These are phyloP conservation scores for Globia sparganii DNA, from an alignment of 2,888 invertebrate genomes.

Conservation along the genomic window DNA sequence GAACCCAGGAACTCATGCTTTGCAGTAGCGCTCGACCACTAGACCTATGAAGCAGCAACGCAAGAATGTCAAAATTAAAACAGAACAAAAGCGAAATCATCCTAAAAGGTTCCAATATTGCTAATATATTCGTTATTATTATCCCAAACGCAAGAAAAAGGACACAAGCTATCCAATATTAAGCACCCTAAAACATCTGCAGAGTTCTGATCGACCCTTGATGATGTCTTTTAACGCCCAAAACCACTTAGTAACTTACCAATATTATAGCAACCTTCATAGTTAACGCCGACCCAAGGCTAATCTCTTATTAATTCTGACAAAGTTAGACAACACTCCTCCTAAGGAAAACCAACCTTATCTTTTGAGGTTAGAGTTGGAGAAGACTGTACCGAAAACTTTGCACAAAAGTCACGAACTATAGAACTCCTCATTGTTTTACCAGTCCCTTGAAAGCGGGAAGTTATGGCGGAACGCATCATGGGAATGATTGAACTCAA, in stretches of 20 bases:
- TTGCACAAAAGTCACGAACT: slow-evolving; percentile 66
- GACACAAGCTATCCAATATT: slow-evolving; percentile 56
- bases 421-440: slow-evolving; percentile 70
- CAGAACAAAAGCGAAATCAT: slow-evolving; percentile 13
- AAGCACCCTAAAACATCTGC: slow-evolving; percentile 62
- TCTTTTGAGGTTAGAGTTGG: not conserved
- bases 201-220: slow-evolving; percentile 60
- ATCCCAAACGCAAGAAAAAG: slow-evolving; percentile 38
- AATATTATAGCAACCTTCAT: slow-evolving; percentile 69
- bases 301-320: slow-evolving; percentile 71
- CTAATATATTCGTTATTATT: slow-evolving; percentile 37
- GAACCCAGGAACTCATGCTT: not conserved
- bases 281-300: slow-evolving; percentile 67
- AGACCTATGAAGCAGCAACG: not conserved
- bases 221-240: slow-evolving; percentile 70
- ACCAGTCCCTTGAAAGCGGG: slow-evolving; percentile 67
- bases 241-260: slow-evolving; percentile 71
- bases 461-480: slow-evolving; percentile 67
- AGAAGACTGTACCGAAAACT: slow-evolving; percentile 27
- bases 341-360: slow-evolving; percentile 43
- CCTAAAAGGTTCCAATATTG: slow-evolving; percentile 10
- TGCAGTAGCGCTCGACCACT: not conserved
- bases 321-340: slow-evolving; percentile 34
- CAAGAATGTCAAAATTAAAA: not conserved
- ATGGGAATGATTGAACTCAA: slow-evolving; percentile 66